Base-by-base conservation (phyloP, 2,113 vertebrate species). In the Amazona guildingii region DNA sequence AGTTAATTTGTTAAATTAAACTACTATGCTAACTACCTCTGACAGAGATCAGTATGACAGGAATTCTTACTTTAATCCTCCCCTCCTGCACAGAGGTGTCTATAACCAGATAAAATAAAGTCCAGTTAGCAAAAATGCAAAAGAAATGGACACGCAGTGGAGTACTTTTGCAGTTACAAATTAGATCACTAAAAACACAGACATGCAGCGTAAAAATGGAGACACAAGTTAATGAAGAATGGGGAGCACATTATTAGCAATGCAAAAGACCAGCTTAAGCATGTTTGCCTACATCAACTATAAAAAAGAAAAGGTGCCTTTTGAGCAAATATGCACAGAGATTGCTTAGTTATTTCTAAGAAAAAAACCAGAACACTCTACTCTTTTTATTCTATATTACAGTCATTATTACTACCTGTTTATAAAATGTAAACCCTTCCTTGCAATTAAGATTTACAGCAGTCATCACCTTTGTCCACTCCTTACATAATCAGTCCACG, bases 211-310 rank as follows among this genome's bases (percentile, higher is more conserved):
- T 97, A 97, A 97, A 97, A 98, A 97, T 84, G 91, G 90, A 97
- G 95, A 97, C 91, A 97, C 90, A 95, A 96, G 96, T 98, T 97
- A 97, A 97, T 97, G 93, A 95, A 97, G 96, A 96, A 90, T 39
- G 70, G 87, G 73, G 91, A 79, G 29, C 81, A 92, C 85, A 48
- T 96, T 97, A 95, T 98, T 97, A 98, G 97, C 96, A 97, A 98
- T 98, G 98, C 99, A 97, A 98, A 99, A 99, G 99, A 98, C 99
- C 99, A 99, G 98, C 99, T 99, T 99, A 98, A 99, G 98, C 98
- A 98, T 97, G 96, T 88, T 98, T 97, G 57, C 84, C 96, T 98
- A 98, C 62, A 83, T 92, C 81, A 86, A 94, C 90, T 97, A 97
- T 97, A 97, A 98, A 98, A 97, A 96, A 97, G 96, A 96, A 95